These are phyloP conservation scores for Drosophila dives DNA, from an alignment of 2,888 invertebrate genomes.

Conservation along the genomic window DNA sequence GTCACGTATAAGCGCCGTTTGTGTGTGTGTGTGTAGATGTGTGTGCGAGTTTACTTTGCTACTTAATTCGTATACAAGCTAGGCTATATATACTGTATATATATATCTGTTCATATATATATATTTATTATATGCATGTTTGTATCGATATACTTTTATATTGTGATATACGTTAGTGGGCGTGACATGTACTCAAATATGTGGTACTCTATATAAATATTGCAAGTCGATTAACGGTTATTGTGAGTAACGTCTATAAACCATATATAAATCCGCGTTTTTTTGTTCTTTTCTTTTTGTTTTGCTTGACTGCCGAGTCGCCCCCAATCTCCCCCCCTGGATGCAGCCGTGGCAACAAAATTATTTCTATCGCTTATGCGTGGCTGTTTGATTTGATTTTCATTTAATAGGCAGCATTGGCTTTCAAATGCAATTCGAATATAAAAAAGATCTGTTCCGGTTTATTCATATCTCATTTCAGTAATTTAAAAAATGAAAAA, in stretches of 20 bases:
- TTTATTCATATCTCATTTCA: background rate
- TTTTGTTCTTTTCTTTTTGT: background rate
- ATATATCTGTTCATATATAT: constrained; percentile 34
- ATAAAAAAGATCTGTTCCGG: constrained; percentile 8
- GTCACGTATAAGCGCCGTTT: constrained; percentile 23
- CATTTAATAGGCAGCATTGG: constrained; percentile 40
- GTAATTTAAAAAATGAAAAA: background rate
- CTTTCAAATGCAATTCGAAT: constrained; percentile 29
- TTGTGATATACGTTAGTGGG: constrained; percentile 59
- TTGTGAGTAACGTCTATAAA: constrained; percentile 55
- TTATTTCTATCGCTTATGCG: constrained; percentile 33
- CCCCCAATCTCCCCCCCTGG: background rate
- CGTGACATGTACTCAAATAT: constrained; percentile 50
- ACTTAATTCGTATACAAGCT: constrained; percentile 68
- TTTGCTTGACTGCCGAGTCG: constrained; percentile 5
- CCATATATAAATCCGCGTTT: constrained; percentile 43
- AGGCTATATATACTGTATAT: constrained; percentile 59
- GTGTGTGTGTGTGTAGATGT: constrained; percentile 5
- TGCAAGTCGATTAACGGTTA: constrained; percentile 67
- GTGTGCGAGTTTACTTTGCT: constrained; percentile 41
- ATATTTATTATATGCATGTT: constrained; percentile 35
- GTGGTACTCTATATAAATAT: constrained; percentile 61
- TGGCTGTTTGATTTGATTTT: constrained; percentile 11
- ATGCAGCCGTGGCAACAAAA: constrained; percentile 4
- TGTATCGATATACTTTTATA: constrained; percentile 43